These are phyloP conservation scores for Cebus imitator DNA, from an alignment of 2,113 vertebrate species.

Conservation along the genomic window DNA sequence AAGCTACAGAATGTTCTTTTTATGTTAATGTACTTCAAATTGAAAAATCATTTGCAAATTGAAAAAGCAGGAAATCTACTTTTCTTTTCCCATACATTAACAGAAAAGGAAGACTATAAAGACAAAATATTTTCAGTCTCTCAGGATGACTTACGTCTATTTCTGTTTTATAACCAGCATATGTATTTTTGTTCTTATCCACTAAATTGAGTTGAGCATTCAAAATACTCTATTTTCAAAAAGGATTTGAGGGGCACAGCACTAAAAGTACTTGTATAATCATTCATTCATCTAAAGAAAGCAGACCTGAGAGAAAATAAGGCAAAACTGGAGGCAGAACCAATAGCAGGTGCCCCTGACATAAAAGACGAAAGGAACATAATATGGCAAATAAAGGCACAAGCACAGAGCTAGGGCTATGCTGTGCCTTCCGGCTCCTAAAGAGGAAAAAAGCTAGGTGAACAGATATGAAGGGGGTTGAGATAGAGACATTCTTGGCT, in stretches of 20 bases:
- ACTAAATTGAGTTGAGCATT: not conserved
- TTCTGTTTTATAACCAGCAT: not conserved
- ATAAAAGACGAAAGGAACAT: conserved; percentile 6
- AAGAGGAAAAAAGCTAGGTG: not conserved
- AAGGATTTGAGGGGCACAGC: not conserved
- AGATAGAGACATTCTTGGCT: not conserved
- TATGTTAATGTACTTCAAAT: not conserved
- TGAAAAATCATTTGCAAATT: conserved; percentile 47
- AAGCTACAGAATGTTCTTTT: conserved; percentile 1
- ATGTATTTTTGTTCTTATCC: not conserved
- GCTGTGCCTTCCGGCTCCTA: not conserved
- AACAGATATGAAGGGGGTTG: not conserved
- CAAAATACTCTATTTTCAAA: not conserved
- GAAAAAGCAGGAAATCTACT: not conserved
- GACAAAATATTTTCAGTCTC: not conserved
- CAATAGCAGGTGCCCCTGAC: not conserved
- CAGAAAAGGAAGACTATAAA: not conserved
- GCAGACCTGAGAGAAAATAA: not conserved
- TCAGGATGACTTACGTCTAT: not conserved
- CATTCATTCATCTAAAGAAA: not conserved
- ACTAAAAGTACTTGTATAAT: not conserved
- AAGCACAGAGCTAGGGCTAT: not conserved
- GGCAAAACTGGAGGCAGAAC: not conserved
- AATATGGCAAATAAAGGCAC: not conserved
- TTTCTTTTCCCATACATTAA: not conserved